Evolutionary conservation across 2,888 invertebrate genomes (phyloP), one percentile per base, ranked within the genome.

Genomic region (Endotricha flammealis): DNA sequence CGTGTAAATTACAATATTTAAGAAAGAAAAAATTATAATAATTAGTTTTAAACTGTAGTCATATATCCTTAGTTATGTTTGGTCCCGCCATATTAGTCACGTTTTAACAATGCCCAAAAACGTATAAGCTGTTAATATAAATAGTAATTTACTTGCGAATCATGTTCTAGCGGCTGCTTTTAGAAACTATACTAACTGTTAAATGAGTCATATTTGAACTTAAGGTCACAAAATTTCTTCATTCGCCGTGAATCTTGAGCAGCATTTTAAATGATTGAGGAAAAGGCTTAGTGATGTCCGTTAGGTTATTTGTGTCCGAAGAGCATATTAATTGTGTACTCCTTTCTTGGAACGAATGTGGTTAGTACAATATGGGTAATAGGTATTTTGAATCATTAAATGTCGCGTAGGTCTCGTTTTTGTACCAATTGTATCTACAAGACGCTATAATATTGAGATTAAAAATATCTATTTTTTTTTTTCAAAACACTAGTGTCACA

Each of bases 131-230:
- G 27, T 29, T 44, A 46, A 48, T 20, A 29, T 28, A 47, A 55
- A 66, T 64, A 50, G 56, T 43, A 29, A 53, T 65, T 61, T 54
- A 50, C 50, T 63, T 70, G 59, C 66, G 41, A 14, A 8, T 50
- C 57, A 48, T 48, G 38, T 46, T 57, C 63, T 7, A 7, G 41
- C 50, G 42, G 55, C 54, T 54, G 42, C 56, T 56, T 58, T 60
- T 66, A 64, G 60, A 66, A 73, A 61, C 62, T 62, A 79, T 71
- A 62, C 65, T 59, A 74, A 73, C 63, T 62, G 57, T 65, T 64
- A 61, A 68, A 65, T 82, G 82, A 82, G 55, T 81, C 81, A 81
- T 69, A 64, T 64, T 58, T 67, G 67, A 72, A 67, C 56, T 60
- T 47, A 61, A 56, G 65, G 69, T 66, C 64, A 79, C 72, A 70